Conservation (phyloP, 1,140 invertebrate species). For the Cyrtorhinus lividipennis region DNA sequence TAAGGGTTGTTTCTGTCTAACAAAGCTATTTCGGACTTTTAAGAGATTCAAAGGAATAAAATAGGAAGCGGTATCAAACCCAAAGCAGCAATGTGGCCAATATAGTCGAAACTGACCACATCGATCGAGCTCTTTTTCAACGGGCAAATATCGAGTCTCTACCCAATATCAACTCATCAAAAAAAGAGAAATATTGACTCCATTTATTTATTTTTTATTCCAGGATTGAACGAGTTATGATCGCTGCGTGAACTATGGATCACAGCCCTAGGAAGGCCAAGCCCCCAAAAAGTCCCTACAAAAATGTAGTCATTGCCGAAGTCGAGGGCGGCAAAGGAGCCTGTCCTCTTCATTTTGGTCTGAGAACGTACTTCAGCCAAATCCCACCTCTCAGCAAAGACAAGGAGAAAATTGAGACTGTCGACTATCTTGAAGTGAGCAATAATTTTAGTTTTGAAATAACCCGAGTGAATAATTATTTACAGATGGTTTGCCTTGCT, state of each 20-base stretch:
- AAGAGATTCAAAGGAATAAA: too few relatives aligned
- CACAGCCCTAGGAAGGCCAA: background rate
- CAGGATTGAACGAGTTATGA: background rate
- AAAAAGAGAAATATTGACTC: too few relatives aligned
- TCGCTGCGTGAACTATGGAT: background rate
- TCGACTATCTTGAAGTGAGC: conserved; percentile 16
- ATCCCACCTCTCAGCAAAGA: background rate
- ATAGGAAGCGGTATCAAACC: too few relatives aligned
- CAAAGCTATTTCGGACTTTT: too few relatives aligned
- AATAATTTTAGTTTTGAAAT: background rate
- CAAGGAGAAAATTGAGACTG: conserved; percentile 17
- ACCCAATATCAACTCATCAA: too few relatives aligned
- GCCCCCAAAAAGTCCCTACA: background rate
- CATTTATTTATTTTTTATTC: background rate
- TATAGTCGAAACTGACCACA: too few relatives aligned
- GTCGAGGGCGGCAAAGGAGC: background rate
- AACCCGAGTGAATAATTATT: background rate
- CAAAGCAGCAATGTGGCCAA: too few relatives aligned
- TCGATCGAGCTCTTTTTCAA: too few relatives aligned
- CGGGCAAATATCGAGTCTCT: too few relatives aligned
- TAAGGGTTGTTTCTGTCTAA: too few relatives aligned
- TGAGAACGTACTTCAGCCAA: conserved; percentile 14
- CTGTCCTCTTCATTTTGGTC: conserved; percentile 17
- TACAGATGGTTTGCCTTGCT: too few relatives aligned
- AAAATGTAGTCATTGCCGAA: conserved; percentile 16